Base-by-base conservation (phyloP, 2,797 vertebrate species). In the Oophaga sylvatica region DNA sequence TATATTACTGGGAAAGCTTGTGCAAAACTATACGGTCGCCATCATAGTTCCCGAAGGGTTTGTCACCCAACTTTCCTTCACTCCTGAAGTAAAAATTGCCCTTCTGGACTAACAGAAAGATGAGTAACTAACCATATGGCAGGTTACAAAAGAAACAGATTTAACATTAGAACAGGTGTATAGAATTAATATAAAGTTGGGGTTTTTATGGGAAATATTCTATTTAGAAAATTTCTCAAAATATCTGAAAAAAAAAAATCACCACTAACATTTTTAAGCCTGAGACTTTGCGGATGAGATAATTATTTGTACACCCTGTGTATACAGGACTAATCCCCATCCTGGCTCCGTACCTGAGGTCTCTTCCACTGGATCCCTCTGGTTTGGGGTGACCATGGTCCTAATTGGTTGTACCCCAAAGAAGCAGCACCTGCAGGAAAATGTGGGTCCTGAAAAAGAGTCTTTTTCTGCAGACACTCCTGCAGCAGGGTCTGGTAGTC, bases 331-430 rank as follows among this genome's bases (percentile, higher is more conserved):
- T 59, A 17, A 22, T 80, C 56, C 82, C 22, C 45, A 29, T 56
- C 19, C 10, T 13, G 29, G 26, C 8, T 57, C 31, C 90, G 83
- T 91, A 94, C 93, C 85, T 92, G 89, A 6, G 93, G 93, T 41
- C 93, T 90, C 90, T 84, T 91, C 93, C 93, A 93, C 20, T 90
- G 59, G 90, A 94, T 91, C 6, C 88, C 90, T 79, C 90, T 89
- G 67, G 90, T 91, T 29, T 89, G 88, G 80, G 86, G 68, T 0
- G 92, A 92, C 67, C 91, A 22, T 0, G 91, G 92, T 4, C 92
- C 92, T 81, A 93, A 89, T 48, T 90, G 48, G 65, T 89, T 89
- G 67, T 92, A 91, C 35, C 93, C 93, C 48, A 94, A 89, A 9
- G 93, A 91, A 5, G 90, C 87, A 0, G 92, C 87, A 2, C 90